Evolutionary conservation across 2,113 vertebrate species (phyloP), one percentile per base, ranked within the genome.

Genomic region (Ptilorrhoa leucosticta): DNA sequence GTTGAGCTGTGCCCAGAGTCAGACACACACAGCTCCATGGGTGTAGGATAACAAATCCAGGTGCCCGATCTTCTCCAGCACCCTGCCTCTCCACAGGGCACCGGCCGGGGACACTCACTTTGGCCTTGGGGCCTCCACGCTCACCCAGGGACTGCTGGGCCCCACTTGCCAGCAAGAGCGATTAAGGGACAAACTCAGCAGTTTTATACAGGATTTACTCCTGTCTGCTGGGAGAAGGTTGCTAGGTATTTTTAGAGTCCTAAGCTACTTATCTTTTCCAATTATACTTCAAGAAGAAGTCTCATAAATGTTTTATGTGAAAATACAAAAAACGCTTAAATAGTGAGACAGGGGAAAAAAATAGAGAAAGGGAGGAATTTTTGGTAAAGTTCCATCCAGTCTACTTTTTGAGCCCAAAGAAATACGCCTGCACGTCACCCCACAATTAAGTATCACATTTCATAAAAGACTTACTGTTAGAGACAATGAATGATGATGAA

Each of bases 221-320:
- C 48, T 79, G 47, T 48, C 75, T 86, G 72, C 48, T 3, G 5
- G 20, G 45, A 91, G n/a, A 91, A 83, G n/a, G 53, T 40, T 91
- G 50, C 28, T 79, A 75, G 51, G 51, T 66, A 79, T 54, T 70
- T 69, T 63, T 68, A 22, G 2, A 89, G 57, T 53, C 70, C 23
- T 94, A 94, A 91, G 79, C 78, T 94, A 70, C 93, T 91, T 93
- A 61, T 18, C n/a, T 63, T 87, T 91, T 91, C 66, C 71, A 88
- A 54, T 80, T 93, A 85, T 57, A 73, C 28, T 86, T 65, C 28
- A 30, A 31, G 70, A 94, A 54, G 26, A 76, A 89, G 42, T n/a
- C 31, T 91, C 2, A 7, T 88, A 83, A 85, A 83, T 0, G 0
- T 69, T 94, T 91, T 73, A 93, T 40, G 35, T 51, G 35, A 85